Conservation (phyloP, 2,888 invertebrate genomes). For the Ophioninae sp. region DNA sequence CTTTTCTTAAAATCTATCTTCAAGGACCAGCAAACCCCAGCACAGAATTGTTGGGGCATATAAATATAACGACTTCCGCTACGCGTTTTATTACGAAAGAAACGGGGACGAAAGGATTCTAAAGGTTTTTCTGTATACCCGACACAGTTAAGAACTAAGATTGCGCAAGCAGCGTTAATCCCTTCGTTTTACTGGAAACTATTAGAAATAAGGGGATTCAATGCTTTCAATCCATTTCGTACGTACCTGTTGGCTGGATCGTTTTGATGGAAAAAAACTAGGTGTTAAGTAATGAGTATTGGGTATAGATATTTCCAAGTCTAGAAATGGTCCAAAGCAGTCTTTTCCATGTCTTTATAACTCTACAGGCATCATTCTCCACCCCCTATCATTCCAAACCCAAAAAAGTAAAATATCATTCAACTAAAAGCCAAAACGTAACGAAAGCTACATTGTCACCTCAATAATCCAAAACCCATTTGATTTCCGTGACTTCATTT, state of each 20-base stretch:
- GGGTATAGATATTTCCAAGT: background rate
- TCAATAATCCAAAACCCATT: background rate
- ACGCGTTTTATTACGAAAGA: conserved; percentile 53
- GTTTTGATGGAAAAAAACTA: background rate
- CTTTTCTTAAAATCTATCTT: conserved; percentile 51
- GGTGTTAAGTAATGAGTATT: background rate
- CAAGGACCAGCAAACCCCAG: conserved; percentile 60
- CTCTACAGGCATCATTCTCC: too few relatives aligned
- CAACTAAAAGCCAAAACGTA: too few relatives aligned
- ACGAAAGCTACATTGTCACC: background rate
- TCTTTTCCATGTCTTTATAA: too few relatives aligned
- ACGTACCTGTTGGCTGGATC: conserved; percentile 2
- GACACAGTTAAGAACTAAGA: background rate
- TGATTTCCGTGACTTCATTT: background rate
- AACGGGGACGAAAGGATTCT: conserved; percentile 50
- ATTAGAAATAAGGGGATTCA: conserved; percentile 22
- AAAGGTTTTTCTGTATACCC: conserved; percentile 11
- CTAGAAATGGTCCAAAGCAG: background rate
- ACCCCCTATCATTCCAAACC: too few relatives aligned
- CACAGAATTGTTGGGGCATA: conserved; percentile 29
- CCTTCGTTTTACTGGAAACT: conserved; percentile 7
- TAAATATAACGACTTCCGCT: conserved; percentile 46
- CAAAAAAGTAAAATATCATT: too few relatives aligned
- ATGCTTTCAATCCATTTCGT: background rate
- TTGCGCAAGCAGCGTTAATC: conserved; percentile 53